Percentiles rank a stretch among this genome's conserved stretches.
Conservation (phyloP, 1,140 invertebrate species). For the Pseudomyrmex concolor region DNA sequence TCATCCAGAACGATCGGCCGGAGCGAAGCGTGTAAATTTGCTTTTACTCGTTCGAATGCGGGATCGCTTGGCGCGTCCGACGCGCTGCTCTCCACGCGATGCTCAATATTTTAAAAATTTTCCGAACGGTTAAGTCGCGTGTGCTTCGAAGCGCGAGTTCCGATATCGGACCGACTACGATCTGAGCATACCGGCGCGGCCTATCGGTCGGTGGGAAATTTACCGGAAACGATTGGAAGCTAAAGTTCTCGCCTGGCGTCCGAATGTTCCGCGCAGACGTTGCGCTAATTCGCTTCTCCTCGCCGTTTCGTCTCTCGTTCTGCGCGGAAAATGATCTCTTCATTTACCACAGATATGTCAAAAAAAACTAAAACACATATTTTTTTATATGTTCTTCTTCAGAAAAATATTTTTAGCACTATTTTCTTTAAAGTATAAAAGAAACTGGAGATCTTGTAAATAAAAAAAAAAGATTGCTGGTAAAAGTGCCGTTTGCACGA, state of each 20-base stretch:
- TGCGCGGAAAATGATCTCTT: slow-evolving; percentile 36
- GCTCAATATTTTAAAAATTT: slow-evolving; percentile 62
- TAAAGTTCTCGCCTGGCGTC: slow-evolving; percentile 42
- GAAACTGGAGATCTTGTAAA: neutral
- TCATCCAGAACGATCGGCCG: slow-evolving; percentile 22
- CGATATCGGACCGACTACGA: slow-evolving; percentile 56
- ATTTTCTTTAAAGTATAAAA: neutral
- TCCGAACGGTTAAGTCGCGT: slow-evolving; percentile 56
- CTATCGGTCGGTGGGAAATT: slow-evolving; percentile 55
- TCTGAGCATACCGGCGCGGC: slow-evolving; percentile 54
- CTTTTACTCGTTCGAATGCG: slow-evolving; percentile 36
- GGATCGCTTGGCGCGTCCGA: slow-evolving; percentile 3
- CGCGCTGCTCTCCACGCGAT: slow-evolving; percentile 9
- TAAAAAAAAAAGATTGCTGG: neutral
- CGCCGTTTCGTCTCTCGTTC: neutral
- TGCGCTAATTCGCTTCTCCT: slow-evolving; percentile 47
- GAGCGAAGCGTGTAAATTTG: slow-evolving; percentile 46
- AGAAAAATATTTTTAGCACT: too few species aligned
- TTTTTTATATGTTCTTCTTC: neutral
- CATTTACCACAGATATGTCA: neutral
- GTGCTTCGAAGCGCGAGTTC: slow-evolving; percentile 58
- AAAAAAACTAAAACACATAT: neutral
- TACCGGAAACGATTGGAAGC: slow-evolving; percentile 55
- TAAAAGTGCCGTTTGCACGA: neutral
- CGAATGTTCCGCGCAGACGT: slow-evolving; percentile 16